phyloP scores from a whole-genome alignment of 2,113 vertebrate genomes.

The Heterochromis multidens region DNA sequence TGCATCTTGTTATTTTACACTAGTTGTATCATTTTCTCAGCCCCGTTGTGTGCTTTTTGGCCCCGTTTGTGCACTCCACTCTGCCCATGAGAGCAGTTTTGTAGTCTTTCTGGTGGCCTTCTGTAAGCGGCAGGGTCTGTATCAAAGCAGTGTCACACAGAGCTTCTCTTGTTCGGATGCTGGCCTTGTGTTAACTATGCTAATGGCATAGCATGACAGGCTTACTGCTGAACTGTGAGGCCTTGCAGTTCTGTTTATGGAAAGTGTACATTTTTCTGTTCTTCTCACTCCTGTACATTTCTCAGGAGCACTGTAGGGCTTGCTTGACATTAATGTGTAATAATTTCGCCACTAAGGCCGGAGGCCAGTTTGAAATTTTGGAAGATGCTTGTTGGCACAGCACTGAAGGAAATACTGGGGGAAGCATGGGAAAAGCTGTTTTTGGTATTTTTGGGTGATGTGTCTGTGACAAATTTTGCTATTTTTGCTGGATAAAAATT shows the following conservation, averaged over 20 bases:
- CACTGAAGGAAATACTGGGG: background rate
- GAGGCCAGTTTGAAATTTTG: slow-evolving; percentile 14
- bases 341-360: background rate
- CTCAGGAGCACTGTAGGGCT: background rate
- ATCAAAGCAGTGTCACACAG: slow-evolving; percentile 67
- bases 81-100: slow-evolving; percentile 47
- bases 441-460: background rate
- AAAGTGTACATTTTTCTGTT: slow-evolving; percentile 16
- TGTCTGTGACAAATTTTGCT: background rate
- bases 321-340: slow-evolving; percentile 21
- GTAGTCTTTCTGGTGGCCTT: slow-evolving; percentile 61
- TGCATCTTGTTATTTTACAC: background rate
- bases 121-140: slow-evolving; percentile 55
- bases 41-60: slow-evolving; percentile 43
- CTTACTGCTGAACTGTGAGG: slow-evolving; percentile 50
- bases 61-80: slow-evolving; percentile 38
- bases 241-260: slow-evolving; percentile 40
- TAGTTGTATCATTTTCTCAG: slow-evolving; percentile 1
- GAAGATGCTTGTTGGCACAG: background rate
- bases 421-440: slow-evolving; percentile 1
- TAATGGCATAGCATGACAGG: slow-evolving; percentile 43
- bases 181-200: slow-evolving; percentile 67
- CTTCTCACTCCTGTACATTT: background rate
- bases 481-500: background rate
- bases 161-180: slow-evolving; percentile 60